Conservation (phyloP, 2,888 invertebrate species). For the Nezara viridula region DNA sequence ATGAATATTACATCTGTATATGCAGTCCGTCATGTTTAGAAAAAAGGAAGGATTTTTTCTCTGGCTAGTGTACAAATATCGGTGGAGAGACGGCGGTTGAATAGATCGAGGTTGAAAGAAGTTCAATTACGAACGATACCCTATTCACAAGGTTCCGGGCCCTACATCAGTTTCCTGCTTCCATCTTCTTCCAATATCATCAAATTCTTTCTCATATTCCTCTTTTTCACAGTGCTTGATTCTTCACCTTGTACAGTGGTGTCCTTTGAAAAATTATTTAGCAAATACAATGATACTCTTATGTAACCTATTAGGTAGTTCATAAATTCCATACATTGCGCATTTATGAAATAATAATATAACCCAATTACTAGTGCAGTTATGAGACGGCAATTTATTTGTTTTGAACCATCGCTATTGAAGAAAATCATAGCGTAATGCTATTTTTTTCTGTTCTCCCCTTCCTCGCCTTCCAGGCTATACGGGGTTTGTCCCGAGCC, state of each 20-base stretch:
- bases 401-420: too few species aligned
- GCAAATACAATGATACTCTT: too few species aligned
- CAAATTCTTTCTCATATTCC: neutral
- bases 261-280: too few species aligned
- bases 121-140: neutral
- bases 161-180: neutral
- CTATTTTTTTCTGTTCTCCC: too few species aligned
- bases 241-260: neutral
- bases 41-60: neutral
- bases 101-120: neutral
- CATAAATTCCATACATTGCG: too few species aligned
- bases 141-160: neutral
- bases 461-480: too few species aligned
- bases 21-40: neutral
- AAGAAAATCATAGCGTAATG: too few species aligned
- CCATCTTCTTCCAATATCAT: neutral
- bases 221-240: neutral
- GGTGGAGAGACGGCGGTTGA: neutral
- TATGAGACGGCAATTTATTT: too few species aligned
- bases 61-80: neutral
- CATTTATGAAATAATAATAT: too few species aligned
- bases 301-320: too few species aligned
- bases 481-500: too few species aligned
- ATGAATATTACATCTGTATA: neutral
- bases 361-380: too few species aligned